Conservation (phyloP, 2,113 vertebrate genomes). For the Acanthochromis polyacanthus region DNA sequence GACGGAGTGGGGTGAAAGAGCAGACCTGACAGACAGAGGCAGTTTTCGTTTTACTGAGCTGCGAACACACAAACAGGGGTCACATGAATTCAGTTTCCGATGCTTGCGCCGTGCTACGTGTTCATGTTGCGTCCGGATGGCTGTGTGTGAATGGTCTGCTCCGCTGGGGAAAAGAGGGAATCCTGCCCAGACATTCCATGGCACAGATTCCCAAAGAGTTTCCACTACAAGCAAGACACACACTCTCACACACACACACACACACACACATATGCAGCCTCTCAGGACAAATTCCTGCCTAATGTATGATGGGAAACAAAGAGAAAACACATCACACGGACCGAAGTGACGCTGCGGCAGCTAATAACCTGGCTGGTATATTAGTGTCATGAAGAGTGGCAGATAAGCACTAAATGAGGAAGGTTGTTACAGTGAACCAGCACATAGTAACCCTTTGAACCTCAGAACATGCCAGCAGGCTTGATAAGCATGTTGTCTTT, state of each 20-base stretch:
- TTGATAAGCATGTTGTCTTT: too few species aligned
- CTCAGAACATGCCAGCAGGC: too few species aligned
- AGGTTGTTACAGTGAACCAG: slow-evolving; percentile 14
- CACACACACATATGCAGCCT: slow-evolving; percentile 11
- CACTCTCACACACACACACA: slow-evolving; percentile 16
- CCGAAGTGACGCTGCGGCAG: slow-evolving; percentile 10
- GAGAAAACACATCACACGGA: slow-evolving; percentile 21
- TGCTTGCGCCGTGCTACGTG: slow-evolving; percentile 50
- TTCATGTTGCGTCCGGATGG: slow-evolving; percentile 57
- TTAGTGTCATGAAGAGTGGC: slow-evolving; percentile 30
- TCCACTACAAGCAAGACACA: slow-evolving; percentile 75
- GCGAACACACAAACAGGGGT: slow-evolving; percentile 34
- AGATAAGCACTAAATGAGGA: slow-evolving; percentile 18
- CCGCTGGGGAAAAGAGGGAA: slow-evolving; percentile 73
- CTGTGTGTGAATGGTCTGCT: slow-evolving; percentile 68
- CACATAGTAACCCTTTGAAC: not conserved
- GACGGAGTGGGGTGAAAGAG: slow-evolving; percentile 18
- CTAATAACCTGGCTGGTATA: slow-evolving; percentile 20
- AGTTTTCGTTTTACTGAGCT: slow-evolving; percentile 39
- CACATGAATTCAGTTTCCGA: slow-evolving; percentile 47
- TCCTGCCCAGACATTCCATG: slow-evolving; percentile 82
- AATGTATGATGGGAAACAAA: slow-evolving; percentile 54
- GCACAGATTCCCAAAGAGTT: slow-evolving; percentile 77
- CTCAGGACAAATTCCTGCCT: slow-evolving; percentile 53
- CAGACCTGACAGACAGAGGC: slow-evolving; percentile 21